Evolutionary conservation across 2,113 vertebrate species (phyloP).

Genomic region (Passerina amoena): DNA sequence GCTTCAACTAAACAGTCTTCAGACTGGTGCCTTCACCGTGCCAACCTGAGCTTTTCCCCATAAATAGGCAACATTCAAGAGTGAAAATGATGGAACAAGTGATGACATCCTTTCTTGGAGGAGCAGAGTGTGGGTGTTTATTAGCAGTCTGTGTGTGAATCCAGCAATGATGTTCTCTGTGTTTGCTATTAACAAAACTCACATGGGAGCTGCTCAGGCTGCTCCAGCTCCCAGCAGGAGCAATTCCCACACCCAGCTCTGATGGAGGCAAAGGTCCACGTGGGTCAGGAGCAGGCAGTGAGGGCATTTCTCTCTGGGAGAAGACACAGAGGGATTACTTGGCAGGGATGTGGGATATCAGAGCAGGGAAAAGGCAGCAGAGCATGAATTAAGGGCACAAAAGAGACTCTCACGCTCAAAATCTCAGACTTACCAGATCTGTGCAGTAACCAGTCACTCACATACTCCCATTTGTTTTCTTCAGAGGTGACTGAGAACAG

Average conservation of each 20-base stretch:
- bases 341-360: not conserved
- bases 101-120: not conserved
- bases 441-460: not conserved
- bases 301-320: not conserved
- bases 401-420: not conserved
- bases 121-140: slow-evolving; percentile 28
- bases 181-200: not conserved
- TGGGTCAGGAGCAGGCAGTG: not conserved
- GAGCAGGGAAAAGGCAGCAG: not conserved
- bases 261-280: not conserved
- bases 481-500: not conserved
- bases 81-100: not conserved
- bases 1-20: not conserved
- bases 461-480: not conserved
- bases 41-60: not conserved
- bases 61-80: not conserved
- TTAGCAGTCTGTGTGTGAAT: not conserved
- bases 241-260: not conserved
- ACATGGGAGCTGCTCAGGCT: not conserved
- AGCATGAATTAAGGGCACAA: not conserved
- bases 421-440: not conserved
- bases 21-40: not conserved
- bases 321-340: not conserved
- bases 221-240: not conserved
- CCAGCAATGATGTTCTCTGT: not conserved